A percentile compares a stretch with the other conserved stretches of the same genome.
phyloP scores from a whole-genome alignment of 1,140 invertebrate species.

The Dreissena polymorpha region DNA sequence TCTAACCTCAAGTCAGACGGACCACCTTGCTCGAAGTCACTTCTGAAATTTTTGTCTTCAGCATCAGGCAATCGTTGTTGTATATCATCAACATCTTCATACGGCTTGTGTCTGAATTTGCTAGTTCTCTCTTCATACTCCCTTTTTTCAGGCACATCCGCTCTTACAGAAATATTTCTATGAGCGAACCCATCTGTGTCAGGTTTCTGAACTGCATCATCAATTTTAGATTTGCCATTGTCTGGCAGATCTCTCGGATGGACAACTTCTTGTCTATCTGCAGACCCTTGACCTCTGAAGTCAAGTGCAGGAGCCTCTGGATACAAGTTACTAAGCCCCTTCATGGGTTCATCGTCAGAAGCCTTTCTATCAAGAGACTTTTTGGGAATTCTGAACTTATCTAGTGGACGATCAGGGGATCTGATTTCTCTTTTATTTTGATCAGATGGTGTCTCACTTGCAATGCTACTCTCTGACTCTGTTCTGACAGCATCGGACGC shows the following conservation, averaged over 20 bases:
- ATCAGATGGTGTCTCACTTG: no score
- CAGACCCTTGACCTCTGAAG: neutral
- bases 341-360: slow-evolving; percentile 9
- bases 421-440: slow-evolving; percentile 8
- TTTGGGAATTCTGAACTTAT: slow-evolving; percentile 45
- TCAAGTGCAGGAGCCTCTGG: slow-evolving; percentile 30
- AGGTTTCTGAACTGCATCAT: neutral
- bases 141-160: neutral
- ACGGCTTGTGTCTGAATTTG: no score
- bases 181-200: neutral
- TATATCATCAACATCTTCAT: no score
- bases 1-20: neutral
- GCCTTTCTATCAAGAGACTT: neutral
- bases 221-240: no score
- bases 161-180: neutral
- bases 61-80: slow-evolving; percentile 3
- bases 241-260: slow-evolving; percentile 52
- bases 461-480: neutral
- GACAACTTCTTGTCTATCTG: slow-evolving; percentile 24
- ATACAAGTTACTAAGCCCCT: slow-evolving; percentile 34
- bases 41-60: neutral
- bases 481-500: neutral
- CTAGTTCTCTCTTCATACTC: slow-evolving; percentile 12
- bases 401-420: slow-evolving; percentile 38
- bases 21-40: neutral